phyloP scores from a whole-genome alignment of 1,140 invertebrate species.

The Lepidurus couesii region DNA sequence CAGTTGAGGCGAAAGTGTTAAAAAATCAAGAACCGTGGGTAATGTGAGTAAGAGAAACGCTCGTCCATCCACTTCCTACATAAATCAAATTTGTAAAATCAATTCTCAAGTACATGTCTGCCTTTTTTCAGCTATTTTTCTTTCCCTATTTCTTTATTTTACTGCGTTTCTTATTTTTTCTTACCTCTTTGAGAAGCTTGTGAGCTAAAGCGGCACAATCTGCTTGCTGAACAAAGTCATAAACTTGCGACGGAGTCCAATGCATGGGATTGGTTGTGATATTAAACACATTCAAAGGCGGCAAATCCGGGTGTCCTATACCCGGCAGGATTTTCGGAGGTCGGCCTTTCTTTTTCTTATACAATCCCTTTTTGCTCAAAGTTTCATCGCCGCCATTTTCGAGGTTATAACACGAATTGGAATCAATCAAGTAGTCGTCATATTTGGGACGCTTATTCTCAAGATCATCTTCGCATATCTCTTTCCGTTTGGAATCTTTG shows the following conservation, averaged over 20 bases:
- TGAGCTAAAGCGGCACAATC: neutral
- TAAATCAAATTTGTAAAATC: neutral
- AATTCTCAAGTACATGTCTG: neutral
- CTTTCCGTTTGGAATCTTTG: neutral
- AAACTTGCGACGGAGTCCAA: neutral
- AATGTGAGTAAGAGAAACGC: conserved; percentile 27
- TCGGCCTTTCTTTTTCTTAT: neutral
- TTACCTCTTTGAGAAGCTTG: neutral
- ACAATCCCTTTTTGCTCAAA: neutral
- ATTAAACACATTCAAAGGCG: neutral
- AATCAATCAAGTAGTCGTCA: neutral
- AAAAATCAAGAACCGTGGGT: conserved; percentile 27
- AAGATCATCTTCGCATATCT: neutral
- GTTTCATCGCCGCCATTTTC: neutral
- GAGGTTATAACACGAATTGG: neutral
- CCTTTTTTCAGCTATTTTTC: too few species aligned
- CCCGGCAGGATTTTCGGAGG: neutral
- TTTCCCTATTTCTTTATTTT: too few species aligned
- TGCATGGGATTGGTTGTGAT: neutral
- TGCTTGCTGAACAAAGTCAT: neutral
- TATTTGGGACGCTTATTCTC: neutral
- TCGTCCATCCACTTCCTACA: conserved; percentile 25
- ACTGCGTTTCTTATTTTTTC: neutral
- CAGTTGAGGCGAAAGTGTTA: conserved; percentile 28
- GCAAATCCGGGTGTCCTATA: conserved; percentile 4